Evolutionary conservation across 2,113 vertebrate species (phyloP).

Genomic region (Natator depressus): DNA sequence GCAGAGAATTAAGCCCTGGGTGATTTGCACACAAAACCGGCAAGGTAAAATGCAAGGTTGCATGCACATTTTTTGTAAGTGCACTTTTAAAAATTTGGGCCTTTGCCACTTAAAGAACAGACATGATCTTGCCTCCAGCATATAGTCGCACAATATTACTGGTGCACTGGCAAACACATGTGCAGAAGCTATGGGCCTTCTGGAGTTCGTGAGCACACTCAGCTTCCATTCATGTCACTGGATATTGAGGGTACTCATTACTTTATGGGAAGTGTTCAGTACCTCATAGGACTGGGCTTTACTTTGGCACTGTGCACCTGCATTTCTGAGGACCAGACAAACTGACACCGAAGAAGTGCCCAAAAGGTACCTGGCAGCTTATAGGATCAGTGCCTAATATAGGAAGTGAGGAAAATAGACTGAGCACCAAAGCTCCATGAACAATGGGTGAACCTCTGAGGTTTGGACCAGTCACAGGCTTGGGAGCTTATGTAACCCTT

Average conservation of each 20-base stretch:
- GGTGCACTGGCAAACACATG: background rate
- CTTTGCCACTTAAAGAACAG: no score
- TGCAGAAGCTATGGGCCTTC: background rate
- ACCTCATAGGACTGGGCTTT: background rate
- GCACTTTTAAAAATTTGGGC: no score
- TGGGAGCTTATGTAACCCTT: conserved; percentile 6
- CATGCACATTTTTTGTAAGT: no score
- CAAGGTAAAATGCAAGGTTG: no score
- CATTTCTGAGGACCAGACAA: background rate
- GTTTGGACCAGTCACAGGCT: background rate
- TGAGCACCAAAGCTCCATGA: background rate
- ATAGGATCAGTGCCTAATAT: background rate
- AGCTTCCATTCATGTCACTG: background rate
- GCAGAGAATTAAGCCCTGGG: no score
- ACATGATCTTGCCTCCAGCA: no score
- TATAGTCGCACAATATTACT: background rate
- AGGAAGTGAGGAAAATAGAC: conserved; percentile 6
- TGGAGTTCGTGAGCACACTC: background rate
- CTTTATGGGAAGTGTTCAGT: background rate
- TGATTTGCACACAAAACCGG: no score
- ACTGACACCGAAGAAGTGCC: background rate
- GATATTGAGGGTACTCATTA: background rate
- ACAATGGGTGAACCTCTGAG: conserved; percentile 7
- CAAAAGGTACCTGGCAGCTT: background rate
- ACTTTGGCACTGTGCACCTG: background rate